These are phyloP conservation scores for Furnarius figulus DNA, from an alignment of 2,113 vertebrate species.

Conservation along the genomic window DNA sequence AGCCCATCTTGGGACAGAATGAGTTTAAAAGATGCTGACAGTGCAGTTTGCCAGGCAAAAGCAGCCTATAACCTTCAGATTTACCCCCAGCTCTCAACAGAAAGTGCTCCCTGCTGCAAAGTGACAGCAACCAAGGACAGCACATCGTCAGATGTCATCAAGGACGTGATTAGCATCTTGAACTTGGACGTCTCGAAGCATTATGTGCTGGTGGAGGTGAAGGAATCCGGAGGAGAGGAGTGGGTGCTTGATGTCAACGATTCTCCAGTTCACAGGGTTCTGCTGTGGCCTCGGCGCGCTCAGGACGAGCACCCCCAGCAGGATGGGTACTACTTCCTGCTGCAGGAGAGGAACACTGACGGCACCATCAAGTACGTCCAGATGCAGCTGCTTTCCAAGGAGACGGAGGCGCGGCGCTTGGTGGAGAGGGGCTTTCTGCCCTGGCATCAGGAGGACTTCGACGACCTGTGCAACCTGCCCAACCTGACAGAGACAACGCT, in stretches of 20 bases:
- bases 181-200: conserved; percentile 72
- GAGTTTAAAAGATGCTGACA: conserved; percentile 79
- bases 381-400: conserved; percentile 79
- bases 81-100: conserved; percentile 80
- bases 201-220: conserved; percentile 87
- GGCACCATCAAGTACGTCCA: conserved; percentile 88
- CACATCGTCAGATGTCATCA: conserved; percentile 78
- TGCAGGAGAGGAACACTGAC: conserved; percentile 84
- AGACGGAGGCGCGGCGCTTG: conserved; percentile 79
- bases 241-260: conserved; percentile 81
- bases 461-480: conserved; percentile 88
- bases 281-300: conserved; percentile 84
- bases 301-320: conserved; percentile 81
- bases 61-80: conserved; percentile 80
- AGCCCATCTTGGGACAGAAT: conserved; percentile 78
- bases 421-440: conserved; percentile 92
- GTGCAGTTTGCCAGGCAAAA: conserved; percentile 68
- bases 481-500: conserved; percentile 80
- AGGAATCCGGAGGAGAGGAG: conserved; percentile 76
- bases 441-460: conserved; percentile 81
- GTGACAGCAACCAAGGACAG: conserved; percentile 79
- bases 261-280: conserved; percentile 79
- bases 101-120: conserved; percentile 75
- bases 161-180: conserved; percentile 74
- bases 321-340: conserved; percentile 86